A percentile compares a stretch with the other conserved stretches of the same genome.
These are phyloP conservation scores for Carettochelys insculpta DNA, from an alignment of 2,113 vertebrate species.

Conservation along the genomic window DNA sequence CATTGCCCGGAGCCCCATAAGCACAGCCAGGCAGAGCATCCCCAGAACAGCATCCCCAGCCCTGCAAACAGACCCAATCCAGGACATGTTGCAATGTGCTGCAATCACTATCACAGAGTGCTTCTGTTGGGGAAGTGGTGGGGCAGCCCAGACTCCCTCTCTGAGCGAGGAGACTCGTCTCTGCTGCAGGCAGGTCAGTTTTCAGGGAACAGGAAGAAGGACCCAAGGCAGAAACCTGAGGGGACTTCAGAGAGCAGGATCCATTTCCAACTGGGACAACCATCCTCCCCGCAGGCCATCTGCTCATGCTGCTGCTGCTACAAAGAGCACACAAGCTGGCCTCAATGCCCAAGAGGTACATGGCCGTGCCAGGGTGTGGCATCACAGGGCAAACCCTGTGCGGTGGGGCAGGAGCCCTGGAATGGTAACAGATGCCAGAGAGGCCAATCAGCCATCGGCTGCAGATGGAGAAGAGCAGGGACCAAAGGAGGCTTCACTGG, in stretches of 20 bases:
- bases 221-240: accelerated
- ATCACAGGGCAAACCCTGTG: neutral
- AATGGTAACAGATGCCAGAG: neutral
- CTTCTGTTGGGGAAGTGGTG: accelerated
- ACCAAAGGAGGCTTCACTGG: neutral
- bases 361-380: neutral
- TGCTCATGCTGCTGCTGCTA: neutral
- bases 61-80: conserved; percentile 57
- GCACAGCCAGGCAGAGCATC: conserved; percentile 78
- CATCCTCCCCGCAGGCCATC: accelerated
- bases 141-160: neutral
- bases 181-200: neutral
- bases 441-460: neutral
- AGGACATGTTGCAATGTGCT: accelerated
- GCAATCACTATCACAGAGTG: neutral
- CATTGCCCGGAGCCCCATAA: conserved; percentile 82
- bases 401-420: too few species aligned
- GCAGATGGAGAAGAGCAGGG: neutral
- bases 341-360: too few species aligned
- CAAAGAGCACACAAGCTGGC: neutral
- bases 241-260: neutral
- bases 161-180: neutral
- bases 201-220: accelerated
- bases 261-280: neutral
- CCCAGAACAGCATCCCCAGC: conserved; percentile 86